These are phyloP conservation scores for Drosophila tsacasi DNA, from an alignment of 1,140 invertebrate species.

Conservation along the genomic window DNA sequence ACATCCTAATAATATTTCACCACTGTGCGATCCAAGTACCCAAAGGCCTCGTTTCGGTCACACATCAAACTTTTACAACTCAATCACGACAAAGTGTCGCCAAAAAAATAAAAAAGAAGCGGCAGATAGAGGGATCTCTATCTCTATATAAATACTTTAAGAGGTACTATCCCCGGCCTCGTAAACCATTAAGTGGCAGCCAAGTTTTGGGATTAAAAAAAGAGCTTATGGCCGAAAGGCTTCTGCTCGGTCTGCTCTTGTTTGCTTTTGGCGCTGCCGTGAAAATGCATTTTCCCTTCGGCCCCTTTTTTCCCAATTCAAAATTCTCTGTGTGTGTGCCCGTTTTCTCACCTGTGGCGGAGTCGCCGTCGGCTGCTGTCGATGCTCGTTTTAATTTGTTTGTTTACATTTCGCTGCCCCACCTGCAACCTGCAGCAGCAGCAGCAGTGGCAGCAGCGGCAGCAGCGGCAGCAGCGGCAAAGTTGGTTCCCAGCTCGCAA, in stretches of 20 bases:
- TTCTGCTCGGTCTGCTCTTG: conserved; percentile 40
- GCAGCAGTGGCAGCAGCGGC: conserved; percentile 4
- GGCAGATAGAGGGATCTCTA: conserved; percentile 2
- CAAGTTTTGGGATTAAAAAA: conserved; percentile 63
- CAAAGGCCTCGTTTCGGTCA: conserved; percentile 17
- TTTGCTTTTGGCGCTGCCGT: conserved; percentile 72
- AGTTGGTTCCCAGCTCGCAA: conserved; percentile 68
- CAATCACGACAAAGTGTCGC: conserved; percentile 61
- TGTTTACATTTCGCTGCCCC: conserved; percentile 74
- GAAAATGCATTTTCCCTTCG: conserved; percentile 48
- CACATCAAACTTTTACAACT: conserved; percentile 43
- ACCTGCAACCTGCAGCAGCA: conserved; percentile 43
- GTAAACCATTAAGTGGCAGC: conserved; percentile 59
- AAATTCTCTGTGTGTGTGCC: conserved; percentile 34
- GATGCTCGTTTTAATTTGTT: conserved; percentile 81
- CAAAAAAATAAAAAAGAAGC: conserved; percentile 27
- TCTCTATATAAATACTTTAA: conserved; percentile 40
- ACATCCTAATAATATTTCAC: not conserved
- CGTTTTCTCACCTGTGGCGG: conserved; percentile 73
- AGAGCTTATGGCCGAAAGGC: conserved; percentile 57
- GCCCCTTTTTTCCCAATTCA: conserved; percentile 19
- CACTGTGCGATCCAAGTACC: not conserved
- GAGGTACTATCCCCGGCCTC: conserved; percentile 21
- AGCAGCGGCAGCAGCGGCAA: conserved; percentile 25
- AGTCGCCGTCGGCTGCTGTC: conserved; percentile 46